Evolutionary conservation across 2,797 vertebrate genomes (phyloP).

Genomic region (Ceyx erithaca): DNA sequence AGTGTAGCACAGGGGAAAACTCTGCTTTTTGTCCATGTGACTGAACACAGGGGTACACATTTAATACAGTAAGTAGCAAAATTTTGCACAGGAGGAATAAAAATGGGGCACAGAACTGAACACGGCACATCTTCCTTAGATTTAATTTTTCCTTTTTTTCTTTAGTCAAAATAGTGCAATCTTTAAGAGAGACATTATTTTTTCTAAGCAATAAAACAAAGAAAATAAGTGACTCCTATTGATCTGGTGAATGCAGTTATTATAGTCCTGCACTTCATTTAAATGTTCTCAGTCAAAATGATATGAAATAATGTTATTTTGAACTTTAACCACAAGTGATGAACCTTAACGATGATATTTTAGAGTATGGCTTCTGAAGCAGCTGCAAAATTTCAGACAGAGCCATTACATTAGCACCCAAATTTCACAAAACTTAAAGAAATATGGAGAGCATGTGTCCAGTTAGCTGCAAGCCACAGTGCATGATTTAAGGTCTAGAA

Average conservation of each 20-base stretch:
- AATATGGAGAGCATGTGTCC: conserved; percentile 22
- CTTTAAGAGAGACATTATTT: background rate
- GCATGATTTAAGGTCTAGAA: conserved; percentile 17
- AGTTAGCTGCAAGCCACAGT: background rate
- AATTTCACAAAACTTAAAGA: conserved; percentile 20
- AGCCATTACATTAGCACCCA: conserved; percentile 4
- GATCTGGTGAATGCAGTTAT: background rate
- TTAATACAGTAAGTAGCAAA: conserved; percentile 23
- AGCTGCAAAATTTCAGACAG: conserved; percentile 17
- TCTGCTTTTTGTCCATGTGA: background rate
- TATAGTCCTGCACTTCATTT: background rate
- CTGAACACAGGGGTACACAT: background rate
- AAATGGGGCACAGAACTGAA: background rate
- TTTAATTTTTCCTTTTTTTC: background rate
- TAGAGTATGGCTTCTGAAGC: background rate
- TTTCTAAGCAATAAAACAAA: background rate
- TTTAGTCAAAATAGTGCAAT: background rate
- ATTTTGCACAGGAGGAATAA: background rate
- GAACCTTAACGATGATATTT: background rate
- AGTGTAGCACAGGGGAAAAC: background rate
- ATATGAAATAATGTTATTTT: background rate
- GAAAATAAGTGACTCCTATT: background rate
- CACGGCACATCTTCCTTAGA: background rate
- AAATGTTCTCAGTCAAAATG: background rate
- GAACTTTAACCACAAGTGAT: background rate